A percentile compares a stretch with the other conserved stretches of the same genome.
phyloP scores from a whole-genome alignment of 1,140 invertebrate species.

The Hyposmocoma kahamanoa region DNA sequence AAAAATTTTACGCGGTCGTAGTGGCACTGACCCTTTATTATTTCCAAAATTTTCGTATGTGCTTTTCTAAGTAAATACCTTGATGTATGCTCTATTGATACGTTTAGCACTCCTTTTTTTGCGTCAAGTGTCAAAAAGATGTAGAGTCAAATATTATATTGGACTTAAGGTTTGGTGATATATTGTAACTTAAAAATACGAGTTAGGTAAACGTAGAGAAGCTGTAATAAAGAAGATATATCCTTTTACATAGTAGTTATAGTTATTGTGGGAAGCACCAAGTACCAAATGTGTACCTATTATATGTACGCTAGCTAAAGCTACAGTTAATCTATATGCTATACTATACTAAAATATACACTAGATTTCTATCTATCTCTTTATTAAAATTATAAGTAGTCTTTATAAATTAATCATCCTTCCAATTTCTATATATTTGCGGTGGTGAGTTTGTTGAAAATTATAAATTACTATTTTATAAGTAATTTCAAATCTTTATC shows the following conservation, averaged over 20 bases:
- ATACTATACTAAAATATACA: conserved; percentile 38
- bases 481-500: too few relatives aligned
- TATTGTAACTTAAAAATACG: conserved; percentile 23
- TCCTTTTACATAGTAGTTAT: conserved; percentile 23
- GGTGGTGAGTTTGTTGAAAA: conserved; percentile 15
- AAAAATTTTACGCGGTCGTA: too few relatives aligned
- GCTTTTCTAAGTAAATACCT: too few relatives aligned
- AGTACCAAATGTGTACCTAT: conserved; percentile 34
- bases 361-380: conserved; percentile 65
- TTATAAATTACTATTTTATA: too few relatives aligned
- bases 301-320: conserved; percentile 32
- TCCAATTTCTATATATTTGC: conserved; percentile 42
- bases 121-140: too few relatives aligned
- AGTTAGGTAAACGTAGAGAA: conserved; percentile 38
- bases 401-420: conserved; percentile 60
- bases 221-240: conserved; percentile 24
- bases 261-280: conserved; percentile 52
- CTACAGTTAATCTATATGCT: conserved; percentile 42
- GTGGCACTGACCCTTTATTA: too few relatives aligned
- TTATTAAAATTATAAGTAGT: conserved; percentile 51
- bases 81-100: too few relatives aligned
- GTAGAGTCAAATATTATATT: too few relatives aligned
- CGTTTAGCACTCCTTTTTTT: too few relatives aligned
- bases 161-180: conserved; percentile 45
- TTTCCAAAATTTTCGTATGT: too few relatives aligned